phyloP scores from a whole-genome alignment of 1,140 invertebrate genomes.

The Drosophila leontia region DNA sequence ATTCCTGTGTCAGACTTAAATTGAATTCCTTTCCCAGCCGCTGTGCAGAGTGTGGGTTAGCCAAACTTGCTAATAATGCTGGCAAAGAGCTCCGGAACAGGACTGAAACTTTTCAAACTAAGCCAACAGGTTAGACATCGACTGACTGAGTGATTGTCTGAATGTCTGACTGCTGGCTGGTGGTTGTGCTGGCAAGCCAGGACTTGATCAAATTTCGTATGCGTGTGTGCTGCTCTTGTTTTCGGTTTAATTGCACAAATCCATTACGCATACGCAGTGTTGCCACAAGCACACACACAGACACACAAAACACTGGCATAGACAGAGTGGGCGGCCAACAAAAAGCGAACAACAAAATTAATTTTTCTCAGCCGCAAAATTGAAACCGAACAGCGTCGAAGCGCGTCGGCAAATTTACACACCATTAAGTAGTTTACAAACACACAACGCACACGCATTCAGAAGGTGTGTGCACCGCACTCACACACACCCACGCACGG shows the following conservation, averaged over 20 bases:
- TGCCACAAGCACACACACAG: conserved; percentile 18
- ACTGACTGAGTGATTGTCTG: conserved; percentile 52
- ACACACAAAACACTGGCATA: conserved; percentile 5
- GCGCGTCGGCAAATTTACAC: conserved; percentile 82
- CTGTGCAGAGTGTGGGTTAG: conserved; percentile 18
- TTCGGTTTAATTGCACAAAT: conserved; percentile 60
- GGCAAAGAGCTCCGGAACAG: background rate
- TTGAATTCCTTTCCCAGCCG: conserved; percentile 48
- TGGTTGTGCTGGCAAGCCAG: conserved; percentile 37
- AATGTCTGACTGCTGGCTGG: conserved; percentile 20
- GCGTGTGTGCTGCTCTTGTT: conserved; percentile 32
- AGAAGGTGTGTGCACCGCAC: conserved; percentile 14
- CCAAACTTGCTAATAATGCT: conserved; percentile 56
- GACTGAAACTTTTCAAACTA: conserved; percentile 28
- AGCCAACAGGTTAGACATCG: conserved; percentile 56
- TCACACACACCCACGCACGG: conserved; percentile 3
- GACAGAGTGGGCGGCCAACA: conserved; percentile 6
- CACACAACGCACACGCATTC: conserved; percentile 28
- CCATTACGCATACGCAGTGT: conserved; percentile 62
- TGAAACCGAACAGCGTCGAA: conserved; percentile 72
- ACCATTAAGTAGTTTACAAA: conserved; percentile 84
- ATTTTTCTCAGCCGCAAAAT: conserved; percentile 81
- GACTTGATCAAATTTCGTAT: conserved; percentile 66
- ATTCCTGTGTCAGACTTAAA: conserved; percentile 57
- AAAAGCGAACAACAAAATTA: conserved; percentile 62